Conservation (phyloP, 2,113 vertebrate genomes). For the Albula goreensis region DNA sequence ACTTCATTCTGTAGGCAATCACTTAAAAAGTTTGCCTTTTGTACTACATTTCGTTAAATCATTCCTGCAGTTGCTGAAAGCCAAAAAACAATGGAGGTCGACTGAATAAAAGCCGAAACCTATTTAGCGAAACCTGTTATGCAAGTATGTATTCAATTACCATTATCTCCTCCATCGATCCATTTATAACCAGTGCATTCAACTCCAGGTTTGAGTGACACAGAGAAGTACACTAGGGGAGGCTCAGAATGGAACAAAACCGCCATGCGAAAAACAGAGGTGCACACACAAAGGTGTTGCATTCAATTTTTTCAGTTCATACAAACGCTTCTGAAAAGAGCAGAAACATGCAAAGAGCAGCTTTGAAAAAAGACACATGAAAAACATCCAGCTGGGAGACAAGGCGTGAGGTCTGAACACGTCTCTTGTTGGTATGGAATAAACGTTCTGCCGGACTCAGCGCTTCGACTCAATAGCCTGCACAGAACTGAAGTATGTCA, state of each 20-base stretch:
- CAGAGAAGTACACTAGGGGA: background rate
- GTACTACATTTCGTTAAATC: no score
- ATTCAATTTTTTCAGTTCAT: background rate
- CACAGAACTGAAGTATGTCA: background rate
- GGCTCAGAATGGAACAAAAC: background rate
- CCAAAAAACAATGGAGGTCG: background rate
- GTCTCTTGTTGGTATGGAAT: background rate
- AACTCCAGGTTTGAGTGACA: background rate
- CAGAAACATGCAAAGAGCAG: background rate
- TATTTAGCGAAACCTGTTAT: background rate
- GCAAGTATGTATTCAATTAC: no score
- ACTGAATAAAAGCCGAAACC: background rate
- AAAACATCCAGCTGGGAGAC: background rate
- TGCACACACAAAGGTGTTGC: background rate
- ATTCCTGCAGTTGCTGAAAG: background rate
- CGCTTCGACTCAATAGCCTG: background rate
- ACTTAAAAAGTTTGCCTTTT: no score
- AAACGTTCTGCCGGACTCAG: background rate
- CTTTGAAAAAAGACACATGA: no score
- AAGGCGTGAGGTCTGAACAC: background rate
- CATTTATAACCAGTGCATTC: background rate
- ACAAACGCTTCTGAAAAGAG: background rate
- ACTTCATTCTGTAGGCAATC: no score
- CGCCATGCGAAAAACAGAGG: background rate
- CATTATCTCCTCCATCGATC: no score